Conservation (phyloP, 2,888 invertebrate genomes). For the Eupithecia abbreviata region DNA sequence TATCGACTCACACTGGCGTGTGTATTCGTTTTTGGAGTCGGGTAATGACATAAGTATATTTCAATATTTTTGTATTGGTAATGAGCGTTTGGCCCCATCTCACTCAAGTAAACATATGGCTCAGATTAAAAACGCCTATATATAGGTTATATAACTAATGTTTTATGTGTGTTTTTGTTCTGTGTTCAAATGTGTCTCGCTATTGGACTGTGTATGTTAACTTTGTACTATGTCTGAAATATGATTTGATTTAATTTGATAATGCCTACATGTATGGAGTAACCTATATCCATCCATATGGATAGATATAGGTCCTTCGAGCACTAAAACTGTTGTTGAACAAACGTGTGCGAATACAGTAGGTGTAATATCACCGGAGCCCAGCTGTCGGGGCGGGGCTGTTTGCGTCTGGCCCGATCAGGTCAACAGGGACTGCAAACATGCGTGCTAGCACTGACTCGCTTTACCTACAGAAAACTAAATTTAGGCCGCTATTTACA, state of each 20-base stretch:
- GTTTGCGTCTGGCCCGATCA: constrained; percentile 62
- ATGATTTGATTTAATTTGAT: too few species aligned
- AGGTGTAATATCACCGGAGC: constrained; percentile 67
- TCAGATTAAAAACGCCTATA: too few species aligned
- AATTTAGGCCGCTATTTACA: not conserved
- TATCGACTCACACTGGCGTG: not conserved
- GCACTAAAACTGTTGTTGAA: constrained; percentile 60
- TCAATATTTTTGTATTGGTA: too few species aligned
- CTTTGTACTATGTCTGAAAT: too few species aligned
- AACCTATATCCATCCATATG: too few species aligned
- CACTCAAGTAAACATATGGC: too few species aligned
- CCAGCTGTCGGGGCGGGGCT: constrained; percentile 64
- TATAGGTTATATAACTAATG: too few species aligned
- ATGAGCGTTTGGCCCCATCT: too few species aligned
- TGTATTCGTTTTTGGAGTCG: not conserved
- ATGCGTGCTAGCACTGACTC: constrained; percentile 60
- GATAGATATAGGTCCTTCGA: constrained; percentile 28
- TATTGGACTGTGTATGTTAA: too few species aligned
- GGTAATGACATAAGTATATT: not conserved
- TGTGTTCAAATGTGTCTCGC: too few species aligned
- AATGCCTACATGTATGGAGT: too few species aligned
- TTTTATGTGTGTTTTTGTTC: too few species aligned
- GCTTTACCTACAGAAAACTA: not conserved
- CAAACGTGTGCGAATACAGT: constrained; percentile 63
- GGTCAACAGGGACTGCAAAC: constrained; percentile 71